Conservation (phyloP, 1,140 invertebrate genomes). For the Bombus breviceps region DNA sequence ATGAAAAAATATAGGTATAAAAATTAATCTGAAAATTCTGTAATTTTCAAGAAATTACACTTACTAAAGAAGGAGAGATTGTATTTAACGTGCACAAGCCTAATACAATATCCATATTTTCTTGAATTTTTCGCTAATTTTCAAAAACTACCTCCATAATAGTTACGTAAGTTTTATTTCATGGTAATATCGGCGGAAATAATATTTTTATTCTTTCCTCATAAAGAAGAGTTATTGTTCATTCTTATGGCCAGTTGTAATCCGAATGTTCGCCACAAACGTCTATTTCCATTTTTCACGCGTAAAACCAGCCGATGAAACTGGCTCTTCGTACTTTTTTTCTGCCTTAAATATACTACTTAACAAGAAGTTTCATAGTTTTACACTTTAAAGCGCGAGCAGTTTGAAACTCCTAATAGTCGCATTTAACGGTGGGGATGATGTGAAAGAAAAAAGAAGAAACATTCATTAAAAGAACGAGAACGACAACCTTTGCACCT, state of each 20-base stretch:
- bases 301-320: background rate
- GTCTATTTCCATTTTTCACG: background rate
- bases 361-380: constrained; percentile 14
- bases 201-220: background rate
- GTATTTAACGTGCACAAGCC: background rate
- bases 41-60: too few relatives aligned
- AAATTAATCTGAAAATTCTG: too few relatives aligned
- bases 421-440: background rate
- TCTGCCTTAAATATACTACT: background rate
- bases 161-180: background rate
- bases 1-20: too few relatives aligned
- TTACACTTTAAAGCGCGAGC: background rate
- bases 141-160: too few relatives aligned
- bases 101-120: background rate
- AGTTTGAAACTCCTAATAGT: constrained; percentile 30
- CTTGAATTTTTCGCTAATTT: too few relatives aligned
- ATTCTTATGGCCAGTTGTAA: background rate
- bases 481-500: background rate
- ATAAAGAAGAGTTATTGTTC: background rate
- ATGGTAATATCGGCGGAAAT: background rate
- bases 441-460: background rate
- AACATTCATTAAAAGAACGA: background rate
- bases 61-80: too few relatives aligned
- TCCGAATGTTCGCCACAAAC: background rate
- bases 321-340: background rate